A percentile compares a stretch with the other conserved stretches of the same genome.
Conservation (phyloP, 2,797 vertebrate genomes). For the Gymnocypris eckloni region DNA sequence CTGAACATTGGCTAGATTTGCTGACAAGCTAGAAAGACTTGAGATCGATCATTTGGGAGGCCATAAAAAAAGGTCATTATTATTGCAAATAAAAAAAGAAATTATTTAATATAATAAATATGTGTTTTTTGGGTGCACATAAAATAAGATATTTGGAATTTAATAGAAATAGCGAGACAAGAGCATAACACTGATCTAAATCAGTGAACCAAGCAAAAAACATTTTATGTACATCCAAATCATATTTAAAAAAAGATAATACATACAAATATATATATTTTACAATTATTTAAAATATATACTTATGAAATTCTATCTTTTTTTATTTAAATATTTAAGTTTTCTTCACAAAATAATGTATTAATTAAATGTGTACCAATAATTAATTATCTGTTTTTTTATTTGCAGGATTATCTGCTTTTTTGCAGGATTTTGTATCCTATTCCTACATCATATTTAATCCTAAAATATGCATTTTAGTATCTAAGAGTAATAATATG, state of each 20-base stretch:
- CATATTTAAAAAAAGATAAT: too few species aligned
- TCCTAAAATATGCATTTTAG: background rate
- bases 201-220: background rate
- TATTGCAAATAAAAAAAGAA: background rate
- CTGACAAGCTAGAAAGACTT: background rate
- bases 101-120: background rate
- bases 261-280: too few species aligned
- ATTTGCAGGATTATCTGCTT: background rate
- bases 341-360: background rate
- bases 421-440: background rate
- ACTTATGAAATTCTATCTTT: too few species aligned
- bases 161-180: background rate
- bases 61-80: background rate
- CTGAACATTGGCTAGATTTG: background rate
- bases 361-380: background rate
- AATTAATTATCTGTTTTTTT: background rate
- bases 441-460: background rate
- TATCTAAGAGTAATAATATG: background rate
- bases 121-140: background rate
- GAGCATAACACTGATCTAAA: background rate
- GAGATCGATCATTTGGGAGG: background rate
- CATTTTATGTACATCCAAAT: too few species aligned
- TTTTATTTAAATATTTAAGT: background rate
- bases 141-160: background rate
- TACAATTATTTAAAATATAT: too few species aligned